phyloP scores from a whole-genome alignment of 2,113 vertebrate species.

The Ariopsis seemanni region DNA sequence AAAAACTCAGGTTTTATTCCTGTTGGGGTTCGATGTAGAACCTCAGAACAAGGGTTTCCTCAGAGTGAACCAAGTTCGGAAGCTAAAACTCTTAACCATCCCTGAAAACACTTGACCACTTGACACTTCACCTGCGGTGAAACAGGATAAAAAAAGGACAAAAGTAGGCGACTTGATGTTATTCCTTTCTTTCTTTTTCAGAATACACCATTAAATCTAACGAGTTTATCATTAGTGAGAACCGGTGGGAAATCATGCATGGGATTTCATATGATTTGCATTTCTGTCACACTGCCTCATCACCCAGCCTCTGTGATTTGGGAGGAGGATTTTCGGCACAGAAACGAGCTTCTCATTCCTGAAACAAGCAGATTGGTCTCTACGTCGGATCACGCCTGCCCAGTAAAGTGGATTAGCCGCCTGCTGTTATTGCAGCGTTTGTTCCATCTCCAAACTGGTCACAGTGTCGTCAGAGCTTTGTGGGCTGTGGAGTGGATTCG shows the following conservation, averaged over 20 bases:
- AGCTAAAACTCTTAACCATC: neutral
- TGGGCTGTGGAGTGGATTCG: neutral
- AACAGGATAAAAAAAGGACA: neutral
- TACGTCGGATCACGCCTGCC: conserved; percentile 54
- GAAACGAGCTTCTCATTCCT: conserved; percentile 50
- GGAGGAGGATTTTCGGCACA: conserved; percentile 41
- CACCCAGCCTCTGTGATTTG: conserved; percentile 37
- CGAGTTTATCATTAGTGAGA: conserved; percentile 2
- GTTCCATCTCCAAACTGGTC: conserved; percentile 17
- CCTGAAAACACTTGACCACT: neutral
- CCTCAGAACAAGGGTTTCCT: neutral
- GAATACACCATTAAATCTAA: conserved; percentile 6
- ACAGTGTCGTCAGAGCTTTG: neutral
- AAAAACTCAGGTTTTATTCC: neutral
- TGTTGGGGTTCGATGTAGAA: neutral
- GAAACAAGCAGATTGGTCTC: conserved; percentile 57
- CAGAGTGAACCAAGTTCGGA: neutral
- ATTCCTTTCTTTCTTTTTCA: neutral
- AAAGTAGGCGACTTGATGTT: neutral
- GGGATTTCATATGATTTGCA: conserved; percentile 16
- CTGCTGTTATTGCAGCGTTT: conserved; percentile 63
- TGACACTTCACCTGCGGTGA: neutral
- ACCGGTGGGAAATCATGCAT: conserved; percentile 3
- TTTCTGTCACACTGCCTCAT: conserved; percentile 1
- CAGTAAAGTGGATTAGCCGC: conserved; percentile 66